Evolutionary conservation across 2,888 invertebrate genomes (phyloP).

Genomic region (Aelia acuminata): DNA sequence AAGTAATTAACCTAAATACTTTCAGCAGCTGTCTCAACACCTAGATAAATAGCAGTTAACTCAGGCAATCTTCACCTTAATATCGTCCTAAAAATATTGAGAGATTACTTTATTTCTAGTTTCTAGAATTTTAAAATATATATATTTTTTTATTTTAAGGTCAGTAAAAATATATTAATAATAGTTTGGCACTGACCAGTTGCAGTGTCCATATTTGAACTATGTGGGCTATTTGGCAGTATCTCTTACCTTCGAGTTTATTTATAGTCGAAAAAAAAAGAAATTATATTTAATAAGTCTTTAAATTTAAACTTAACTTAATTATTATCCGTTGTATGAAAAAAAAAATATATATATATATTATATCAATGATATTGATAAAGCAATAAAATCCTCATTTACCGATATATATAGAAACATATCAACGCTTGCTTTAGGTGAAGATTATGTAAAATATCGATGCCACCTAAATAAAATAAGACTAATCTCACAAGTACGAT

Average conservation of each 20-base stretch:
- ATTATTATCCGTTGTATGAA: too few relatives aligned
- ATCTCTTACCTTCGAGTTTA: background rate
- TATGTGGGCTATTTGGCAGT: background rate
- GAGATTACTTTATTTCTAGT: background rate
- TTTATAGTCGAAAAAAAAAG: background rate
- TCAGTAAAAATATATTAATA: background rate
- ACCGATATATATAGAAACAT: too few relatives aligned
- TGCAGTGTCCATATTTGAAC: background rate
- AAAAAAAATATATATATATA: too few relatives aligned
- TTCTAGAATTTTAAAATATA: background rate
- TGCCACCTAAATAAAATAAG: too few relatives aligned
- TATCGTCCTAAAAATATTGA: background rate
- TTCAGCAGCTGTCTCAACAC: background rate
- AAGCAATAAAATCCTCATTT: too few relatives aligned
- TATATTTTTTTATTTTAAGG: background rate
- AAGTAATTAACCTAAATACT: background rate
- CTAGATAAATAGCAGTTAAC: background rate
- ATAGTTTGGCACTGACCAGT: background rate
- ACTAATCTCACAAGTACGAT: too few relatives aligned
- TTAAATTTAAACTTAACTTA: too few relatives aligned
- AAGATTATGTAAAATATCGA: too few relatives aligned
- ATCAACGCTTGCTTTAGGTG: too few relatives aligned
- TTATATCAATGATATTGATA: too few relatives aligned
- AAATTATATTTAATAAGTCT: too few relatives aligned
- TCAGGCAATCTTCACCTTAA: background rate